A percentile compares a stretch with the other conserved stretches of the same genome.
These are phyloP conservation scores for Petrolisthes cinctipes DNA, from an alignment of 2,888 invertebrate species.

Conservation along the genomic window DNA sequence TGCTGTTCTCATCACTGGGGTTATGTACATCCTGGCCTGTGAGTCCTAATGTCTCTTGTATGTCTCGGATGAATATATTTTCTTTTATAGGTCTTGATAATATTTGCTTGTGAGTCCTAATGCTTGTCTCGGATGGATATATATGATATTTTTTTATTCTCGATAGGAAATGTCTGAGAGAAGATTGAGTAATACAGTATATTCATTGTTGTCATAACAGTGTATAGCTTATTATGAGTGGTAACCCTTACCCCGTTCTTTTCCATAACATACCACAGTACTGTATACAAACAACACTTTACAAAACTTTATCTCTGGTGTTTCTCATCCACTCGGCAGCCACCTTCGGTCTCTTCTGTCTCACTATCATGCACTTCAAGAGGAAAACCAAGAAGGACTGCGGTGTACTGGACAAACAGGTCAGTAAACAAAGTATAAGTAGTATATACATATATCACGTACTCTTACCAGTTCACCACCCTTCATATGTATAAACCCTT, in stretches of 20 bases:
- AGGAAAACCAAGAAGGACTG: slow-evolving; percentile 77
- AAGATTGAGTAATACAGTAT: background rate
- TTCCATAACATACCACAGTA: background rate
- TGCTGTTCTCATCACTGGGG: slow-evolving; percentile 92
- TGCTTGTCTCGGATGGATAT: too few relatives aligned
- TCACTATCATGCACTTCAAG: slow-evolving; percentile 93
- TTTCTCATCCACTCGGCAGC: slow-evolving; percentile 75
- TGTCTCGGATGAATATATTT: background rate
- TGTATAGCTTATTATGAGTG: background rate
- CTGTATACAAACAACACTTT: too few relatives aligned
- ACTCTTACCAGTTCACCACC: too few relatives aligned
- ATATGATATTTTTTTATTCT: too few relatives aligned
- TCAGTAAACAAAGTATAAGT: background rate
- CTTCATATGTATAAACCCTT: too few relatives aligned
- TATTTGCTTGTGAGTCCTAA: background rate
- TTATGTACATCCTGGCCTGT: slow-evolving; percentile 94
- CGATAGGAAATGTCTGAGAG: too few relatives aligned
- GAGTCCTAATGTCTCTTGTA: slow-evolving; percentile 67
- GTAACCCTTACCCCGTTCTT: background rate
- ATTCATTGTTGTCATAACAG: too few relatives aligned
- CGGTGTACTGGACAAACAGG: slow-evolving; percentile 68
- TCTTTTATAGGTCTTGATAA: background rate
- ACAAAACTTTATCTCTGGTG: background rate
- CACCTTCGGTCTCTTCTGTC: slow-evolving; percentile 89
- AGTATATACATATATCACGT: too few relatives aligned